These are phyloP conservation scores for Mythimna ferrago DNA, from an alignment of 2,888 invertebrate species.

Conservation along the genomic window DNA sequence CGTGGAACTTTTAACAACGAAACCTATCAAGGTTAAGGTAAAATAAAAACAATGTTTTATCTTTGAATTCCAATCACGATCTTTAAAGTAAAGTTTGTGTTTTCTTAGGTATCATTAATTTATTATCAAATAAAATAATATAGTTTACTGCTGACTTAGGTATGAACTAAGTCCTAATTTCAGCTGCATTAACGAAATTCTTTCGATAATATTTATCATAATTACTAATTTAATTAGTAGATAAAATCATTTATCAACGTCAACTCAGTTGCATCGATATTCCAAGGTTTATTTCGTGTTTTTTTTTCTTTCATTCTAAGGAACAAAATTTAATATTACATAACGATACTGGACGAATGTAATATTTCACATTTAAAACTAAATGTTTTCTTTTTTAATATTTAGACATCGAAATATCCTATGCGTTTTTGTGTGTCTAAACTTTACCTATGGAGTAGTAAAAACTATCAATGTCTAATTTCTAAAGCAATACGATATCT, in stretches of 20 bases:
- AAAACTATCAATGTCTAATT: background rate
- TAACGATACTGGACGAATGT: background rate
- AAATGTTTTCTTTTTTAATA: background rate
- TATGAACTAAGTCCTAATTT: background rate
- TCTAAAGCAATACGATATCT: background rate
- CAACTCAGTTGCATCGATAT: background rate
- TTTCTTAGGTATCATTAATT: background rate
- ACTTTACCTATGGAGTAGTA: background rate
- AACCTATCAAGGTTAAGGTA: background rate
- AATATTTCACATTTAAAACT: background rate
- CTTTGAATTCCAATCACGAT: background rate
- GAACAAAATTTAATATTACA: background rate
- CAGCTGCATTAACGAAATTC: conserved; percentile 1
- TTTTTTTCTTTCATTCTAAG: background rate
- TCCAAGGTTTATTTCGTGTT: conserved; percentile 3
- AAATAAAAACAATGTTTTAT: background rate
- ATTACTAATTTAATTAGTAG: conserved; percentile 17
- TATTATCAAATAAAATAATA: background rate
- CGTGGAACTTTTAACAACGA: background rate
- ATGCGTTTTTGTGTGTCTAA: background rate
- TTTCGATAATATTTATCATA: conserved; percentile 12
- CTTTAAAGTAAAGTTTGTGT: background rate
- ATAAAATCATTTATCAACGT: conserved; percentile 12
- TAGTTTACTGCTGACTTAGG: background rate
- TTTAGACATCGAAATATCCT: background rate